Evolutionary conservation across 2,113 vertebrate genomes (phyloP).

Genomic region (Fulica atra): DNA sequence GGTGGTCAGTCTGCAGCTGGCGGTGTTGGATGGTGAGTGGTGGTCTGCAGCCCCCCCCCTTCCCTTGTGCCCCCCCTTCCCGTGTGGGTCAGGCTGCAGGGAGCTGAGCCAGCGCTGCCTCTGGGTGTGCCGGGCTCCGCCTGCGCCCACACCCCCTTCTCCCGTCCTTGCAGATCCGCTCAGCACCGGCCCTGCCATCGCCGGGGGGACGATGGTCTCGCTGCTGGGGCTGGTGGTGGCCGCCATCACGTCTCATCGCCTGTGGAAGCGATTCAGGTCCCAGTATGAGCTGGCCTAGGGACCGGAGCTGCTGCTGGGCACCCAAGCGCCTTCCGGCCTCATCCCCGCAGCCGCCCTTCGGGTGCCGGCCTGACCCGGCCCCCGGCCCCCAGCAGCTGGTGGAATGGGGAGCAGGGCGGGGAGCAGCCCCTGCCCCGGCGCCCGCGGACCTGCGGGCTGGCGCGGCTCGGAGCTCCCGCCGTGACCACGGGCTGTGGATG

Average conservation of each 20-base stretch:
- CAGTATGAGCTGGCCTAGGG: neutral
- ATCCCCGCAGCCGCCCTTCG: neutral
- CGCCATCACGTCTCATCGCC: accelerated
- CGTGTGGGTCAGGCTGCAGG: neutral
- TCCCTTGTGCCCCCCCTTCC: no score
- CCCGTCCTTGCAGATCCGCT: neutral
- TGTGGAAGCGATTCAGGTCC: constrained; percentile 5
- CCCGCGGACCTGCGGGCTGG: accelerated
- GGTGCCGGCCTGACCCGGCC: accelerated
- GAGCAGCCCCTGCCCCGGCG: neutral
- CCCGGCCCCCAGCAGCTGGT: accelerated
- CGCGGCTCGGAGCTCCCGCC: neutral
- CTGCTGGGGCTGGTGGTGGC: constrained; percentile 31
- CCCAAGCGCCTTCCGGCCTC: accelerated
- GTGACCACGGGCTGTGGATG: accelerated
- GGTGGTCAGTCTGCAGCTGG: neutral
- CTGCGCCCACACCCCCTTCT: accelerated
- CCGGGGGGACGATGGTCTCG: neutral
- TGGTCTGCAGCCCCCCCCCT: neutral
- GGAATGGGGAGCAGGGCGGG: no score
- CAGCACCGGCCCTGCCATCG: accelerated
- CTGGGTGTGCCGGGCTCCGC: accelerated
- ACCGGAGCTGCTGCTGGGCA: accelerated
- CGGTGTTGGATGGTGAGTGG: neutral
- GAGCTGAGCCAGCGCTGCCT: accelerated